phyloP scores from a whole-genome alignment of 2,888 invertebrate species.

The Phragmatobia fuliginosa region DNA sequence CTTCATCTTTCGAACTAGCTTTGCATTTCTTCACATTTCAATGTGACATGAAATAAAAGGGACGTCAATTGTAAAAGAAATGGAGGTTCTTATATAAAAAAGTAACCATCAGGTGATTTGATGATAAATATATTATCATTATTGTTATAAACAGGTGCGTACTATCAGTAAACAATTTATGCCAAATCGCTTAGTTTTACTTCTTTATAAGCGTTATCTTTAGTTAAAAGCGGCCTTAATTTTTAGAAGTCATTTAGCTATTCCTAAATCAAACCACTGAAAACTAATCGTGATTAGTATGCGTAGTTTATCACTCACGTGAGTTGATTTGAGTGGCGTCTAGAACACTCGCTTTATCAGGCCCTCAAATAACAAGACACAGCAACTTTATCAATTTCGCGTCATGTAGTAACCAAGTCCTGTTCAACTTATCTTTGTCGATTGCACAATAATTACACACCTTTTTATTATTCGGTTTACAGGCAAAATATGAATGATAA shows the following conservation, averaged over 20 bases:
- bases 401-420: conserved; percentile 22
- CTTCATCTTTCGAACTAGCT: too few relatives aligned
- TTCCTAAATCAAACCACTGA: background rate
- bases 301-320: background rate
- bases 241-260: background rate
- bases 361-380: background rate
- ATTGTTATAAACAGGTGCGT: background rate
- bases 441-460: conserved; percentile 25
- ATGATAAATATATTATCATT: background rate
- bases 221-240: background rate
- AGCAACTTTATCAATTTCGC: conserved; percentile 2
- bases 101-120: background rate
- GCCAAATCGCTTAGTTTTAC: too few relatives aligned
- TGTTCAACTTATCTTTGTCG: conserved; percentile 26
- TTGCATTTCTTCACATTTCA: too few relatives aligned
- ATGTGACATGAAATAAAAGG: background rate
- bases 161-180: background rate
- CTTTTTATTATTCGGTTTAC: background rate
- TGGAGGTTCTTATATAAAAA: background rate
- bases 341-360: background rate
- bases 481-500: background rate
- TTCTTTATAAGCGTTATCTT: too few relatives aligned
- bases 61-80: background rate
- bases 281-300: background rate
- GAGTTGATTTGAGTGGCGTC: background rate